Base-by-base conservation (phyloP, 2,888 invertebrate species). In the Acrocera orbiculus region DNA sequence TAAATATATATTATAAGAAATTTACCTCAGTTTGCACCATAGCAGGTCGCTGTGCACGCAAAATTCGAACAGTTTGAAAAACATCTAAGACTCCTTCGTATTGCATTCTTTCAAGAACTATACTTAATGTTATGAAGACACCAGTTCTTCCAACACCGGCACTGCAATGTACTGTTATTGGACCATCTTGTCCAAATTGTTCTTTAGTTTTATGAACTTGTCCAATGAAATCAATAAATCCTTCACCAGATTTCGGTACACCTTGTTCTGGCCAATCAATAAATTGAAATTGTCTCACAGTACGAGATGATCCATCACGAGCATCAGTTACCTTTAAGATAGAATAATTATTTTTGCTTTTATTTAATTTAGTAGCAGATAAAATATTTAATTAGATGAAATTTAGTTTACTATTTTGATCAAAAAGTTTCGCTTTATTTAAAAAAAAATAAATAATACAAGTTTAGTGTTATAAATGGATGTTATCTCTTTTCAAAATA, bases 141-240 rank as follows among this genome's bases (percentile, higher is more conserved):
- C 98, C 98, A 8, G 96, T 95, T 48, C 98, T 75, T 1, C 98
- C 98, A 36, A 96, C 96, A 27, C 98, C 98, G 46, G 95, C 93
- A 56, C 92, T 92, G 76, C 92, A 92, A 61, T 96, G 95, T 16
- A 96, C 96, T 30, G 95, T 90, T 42, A 99, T 98, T 1, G 98
- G 98, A 7, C 98, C 98, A 53, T 95, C 96, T 56, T 95, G 95
- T 5, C 98, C 98, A 58, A 99, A 99, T 61, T 98, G 96, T 54
- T 95, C 93, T 64, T 99, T 98, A 33, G 98, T 98, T 65, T 96
- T 96, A 65, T 99, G 98, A 30, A 99, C 95, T 61, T 98, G 96
- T 6, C 95, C 93, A 46, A 99, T 87, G 64, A 98, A 98, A 63
- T 99, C 96, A 46, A 98, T 95, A 64, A 99, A 98, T 25, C 92